Evolutionary conservation across 2,888 invertebrate genomes (phyloP).

Genomic region (Rapana venosa): DNA sequence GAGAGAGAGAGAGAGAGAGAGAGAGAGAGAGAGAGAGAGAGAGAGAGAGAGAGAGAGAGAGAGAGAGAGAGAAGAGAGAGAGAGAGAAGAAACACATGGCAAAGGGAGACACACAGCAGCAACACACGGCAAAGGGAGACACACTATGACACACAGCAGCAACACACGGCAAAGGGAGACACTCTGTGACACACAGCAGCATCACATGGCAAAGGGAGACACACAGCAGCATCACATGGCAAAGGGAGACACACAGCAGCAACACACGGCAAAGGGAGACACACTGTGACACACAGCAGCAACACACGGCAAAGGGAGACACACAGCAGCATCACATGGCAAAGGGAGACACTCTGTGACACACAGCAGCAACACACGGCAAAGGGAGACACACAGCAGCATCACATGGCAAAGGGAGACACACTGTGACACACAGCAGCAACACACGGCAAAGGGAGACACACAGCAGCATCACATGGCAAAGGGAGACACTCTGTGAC

Average conservation of each 20-base stretch:
- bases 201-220: neutral
- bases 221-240: no score
- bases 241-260: no score
- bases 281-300: no score
- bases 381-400: no score
- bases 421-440: neutral
- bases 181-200: no score
- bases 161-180: no score
- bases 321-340: no score
- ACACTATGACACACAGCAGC: neutral
- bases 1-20: neutral
- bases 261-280: no score
- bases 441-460: neutral
- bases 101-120: neutral
- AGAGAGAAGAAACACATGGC: neutral
- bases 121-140: neutral
- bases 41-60: neutral
- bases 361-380: no score
- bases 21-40: neutral
- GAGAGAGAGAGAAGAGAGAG: neutral
- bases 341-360: neutral
- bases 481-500: neutral
- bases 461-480: neutral
- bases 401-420: neutral
- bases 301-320: neutral